Evolutionary conservation across 2,888 invertebrate species (phyloP).

Genomic region (Parnassius orleans): DNA sequence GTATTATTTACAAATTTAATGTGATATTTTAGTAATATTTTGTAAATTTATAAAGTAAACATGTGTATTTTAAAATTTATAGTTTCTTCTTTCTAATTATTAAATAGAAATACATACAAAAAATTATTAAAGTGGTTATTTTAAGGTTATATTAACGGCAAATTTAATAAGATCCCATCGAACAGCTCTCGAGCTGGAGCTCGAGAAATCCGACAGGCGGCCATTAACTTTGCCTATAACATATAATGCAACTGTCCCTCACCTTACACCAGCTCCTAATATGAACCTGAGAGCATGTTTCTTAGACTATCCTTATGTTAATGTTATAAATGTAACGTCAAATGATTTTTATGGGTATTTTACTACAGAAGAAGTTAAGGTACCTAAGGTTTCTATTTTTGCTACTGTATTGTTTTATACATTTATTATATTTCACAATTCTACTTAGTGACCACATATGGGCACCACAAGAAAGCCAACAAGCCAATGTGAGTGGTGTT

Average conservation of each 20-base stretch:
- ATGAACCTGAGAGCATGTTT: conserved; percentile 81
- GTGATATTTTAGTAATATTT: too few relatives aligned
- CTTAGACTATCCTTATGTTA: conserved; percentile 76
- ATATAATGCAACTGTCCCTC: conserved; percentile 75
- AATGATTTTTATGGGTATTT: conserved; percentile 74
- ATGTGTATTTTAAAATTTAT: not conserved
- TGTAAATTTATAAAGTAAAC: not conserved
- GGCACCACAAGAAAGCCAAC: too few relatives aligned
- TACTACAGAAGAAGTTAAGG: conserved; percentile 55
- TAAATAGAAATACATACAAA: too few relatives aligned
- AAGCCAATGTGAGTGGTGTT: too few relatives aligned
- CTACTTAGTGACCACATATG: too few relatives aligned
- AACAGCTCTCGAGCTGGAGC: conserved; percentile 72
- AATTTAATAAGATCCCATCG: conserved; percentile 72
- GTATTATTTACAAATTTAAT: conserved; percentile 43
- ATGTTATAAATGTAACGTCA: conserved; percentile 71
- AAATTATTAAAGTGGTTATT: conserved; percentile 12
- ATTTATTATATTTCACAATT: not conserved
- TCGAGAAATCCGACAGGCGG: conserved; percentile 81
- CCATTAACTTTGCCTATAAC: conserved; percentile 75
- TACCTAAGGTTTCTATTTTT: conserved; percentile 33
- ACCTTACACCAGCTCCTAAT: conserved; percentile 69
- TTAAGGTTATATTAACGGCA: conserved; percentile 78
- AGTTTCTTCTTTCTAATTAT: too few relatives aligned
- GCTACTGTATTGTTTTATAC: not conserved